phyloP scores from a whole-genome alignment of 2,113 vertebrate genomes.

The Pollachius pollachius region DNA sequence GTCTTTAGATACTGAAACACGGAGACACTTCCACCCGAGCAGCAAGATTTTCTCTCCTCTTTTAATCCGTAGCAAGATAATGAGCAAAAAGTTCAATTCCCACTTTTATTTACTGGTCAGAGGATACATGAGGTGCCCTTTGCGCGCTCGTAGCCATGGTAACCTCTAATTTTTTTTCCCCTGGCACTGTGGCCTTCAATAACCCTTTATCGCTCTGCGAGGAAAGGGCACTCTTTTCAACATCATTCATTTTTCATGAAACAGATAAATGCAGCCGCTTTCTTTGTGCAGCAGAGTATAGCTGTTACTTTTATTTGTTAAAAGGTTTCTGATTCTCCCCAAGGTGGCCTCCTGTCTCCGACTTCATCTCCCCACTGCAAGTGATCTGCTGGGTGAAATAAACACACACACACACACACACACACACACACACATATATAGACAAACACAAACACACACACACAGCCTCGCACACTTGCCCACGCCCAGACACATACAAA shows the following conservation, averaged over 20 bases:
- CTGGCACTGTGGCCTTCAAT: constrained; percentile 54
- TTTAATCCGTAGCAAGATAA: constrained; percentile 22
- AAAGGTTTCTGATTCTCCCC: constrained; percentile 20
- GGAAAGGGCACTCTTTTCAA: constrained; percentile 68
- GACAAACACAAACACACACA: no score
- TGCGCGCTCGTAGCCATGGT: constrained; percentile 64
- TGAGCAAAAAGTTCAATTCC: constrained; percentile 39
- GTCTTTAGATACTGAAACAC: no score
- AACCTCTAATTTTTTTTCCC: constrained; percentile 39
- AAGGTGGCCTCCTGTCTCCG: no score
- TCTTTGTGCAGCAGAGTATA: constrained; percentile 24
- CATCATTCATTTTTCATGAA: constrained; percentile 63
- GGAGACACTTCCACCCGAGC: background rate
- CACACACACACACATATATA: no score
- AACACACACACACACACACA: no score
- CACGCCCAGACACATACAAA: no score
- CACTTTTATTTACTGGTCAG: constrained; percentile 70
- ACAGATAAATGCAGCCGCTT: constrained; percentile 42
- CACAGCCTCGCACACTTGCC: no score
- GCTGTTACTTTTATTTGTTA: constrained; percentile 32
- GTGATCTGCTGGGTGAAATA: no score
- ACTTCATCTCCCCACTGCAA: no score
- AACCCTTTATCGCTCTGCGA: constrained; percentile 56
- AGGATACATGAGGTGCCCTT: constrained; percentile 70
- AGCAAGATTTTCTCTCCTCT: background rate